phyloP scores from a whole-genome alignment of 1,140 invertebrate genomes.

The Cydia amplana region DNA sequence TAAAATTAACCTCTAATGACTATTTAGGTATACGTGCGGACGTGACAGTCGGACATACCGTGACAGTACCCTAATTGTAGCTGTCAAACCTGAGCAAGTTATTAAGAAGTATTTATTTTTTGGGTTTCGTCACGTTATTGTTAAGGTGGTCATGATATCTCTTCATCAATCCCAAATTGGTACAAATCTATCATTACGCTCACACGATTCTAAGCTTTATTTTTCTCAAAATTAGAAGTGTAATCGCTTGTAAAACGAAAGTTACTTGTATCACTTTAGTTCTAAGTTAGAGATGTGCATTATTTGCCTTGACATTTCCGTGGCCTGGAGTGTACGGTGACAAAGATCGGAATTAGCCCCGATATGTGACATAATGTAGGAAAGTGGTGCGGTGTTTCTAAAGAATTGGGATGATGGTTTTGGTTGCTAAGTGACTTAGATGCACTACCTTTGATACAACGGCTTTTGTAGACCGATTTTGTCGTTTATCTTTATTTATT shows the following conservation, averaged over 20 bases:
- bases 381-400: conserved; percentile 34
- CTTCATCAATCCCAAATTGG: neutral
- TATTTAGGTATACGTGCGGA: conserved; percentile 42
- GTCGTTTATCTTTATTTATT: too few species aligned
- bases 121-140: conserved; percentile 51
- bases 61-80: conserved; percentile 66
- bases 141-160: conserved; percentile 41
- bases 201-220: neutral
- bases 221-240: neutral
- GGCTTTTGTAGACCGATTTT: too few species aligned
- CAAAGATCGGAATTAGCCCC: conserved; percentile 38
- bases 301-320: conserved; percentile 53
- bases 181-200: neutral
- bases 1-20: conserved; percentile 49
- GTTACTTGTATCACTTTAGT: conserved; percentile 28
- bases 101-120: conserved; percentile 58
- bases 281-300: neutral
- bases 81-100: conserved; percentile 55
- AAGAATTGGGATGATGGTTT: neutral
- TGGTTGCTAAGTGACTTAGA: neutral
- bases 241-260: conserved; percentile 27
- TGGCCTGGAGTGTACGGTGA: conserved; percentile 45
- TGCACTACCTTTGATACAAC: neutral
- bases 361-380: conserved; percentile 34
- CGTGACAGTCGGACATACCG: conserved; percentile 57